These are phyloP conservation scores for Sphaerophoria taeniata DNA, from an alignment of 2,888 invertebrate species.

Conservation along the genomic window DNA sequence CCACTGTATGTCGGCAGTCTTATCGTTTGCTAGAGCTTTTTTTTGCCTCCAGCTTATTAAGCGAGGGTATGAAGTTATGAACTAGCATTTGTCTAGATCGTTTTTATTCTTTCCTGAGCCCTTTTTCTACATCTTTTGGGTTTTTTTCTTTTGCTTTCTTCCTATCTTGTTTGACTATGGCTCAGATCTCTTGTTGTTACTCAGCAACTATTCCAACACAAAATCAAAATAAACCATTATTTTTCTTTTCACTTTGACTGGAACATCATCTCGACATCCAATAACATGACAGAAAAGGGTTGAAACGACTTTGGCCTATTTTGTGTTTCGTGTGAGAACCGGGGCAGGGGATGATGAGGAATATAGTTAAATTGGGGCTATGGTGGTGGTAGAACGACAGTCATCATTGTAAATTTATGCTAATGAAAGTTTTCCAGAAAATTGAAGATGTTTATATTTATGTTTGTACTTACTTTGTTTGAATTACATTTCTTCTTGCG, in stretches of 20 bases:
- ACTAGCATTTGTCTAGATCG: constrained; percentile 59
- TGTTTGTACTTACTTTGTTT: constrained; percentile 42
- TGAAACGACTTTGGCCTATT: constrained; percentile 41
- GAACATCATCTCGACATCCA: constrained; percentile 45
- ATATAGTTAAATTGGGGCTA: constrained; percentile 38
- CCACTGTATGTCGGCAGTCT: background rate
- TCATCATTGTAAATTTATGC: constrained; percentile 73
- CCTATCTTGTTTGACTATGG: constrained; percentile 37
- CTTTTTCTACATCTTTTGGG: constrained; percentile 1
- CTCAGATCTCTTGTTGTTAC: constrained; percentile 23
- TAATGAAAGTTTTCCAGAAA: constrained; percentile 72
- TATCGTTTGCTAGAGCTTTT: background rate
- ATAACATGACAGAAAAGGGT: constrained; percentile 54
- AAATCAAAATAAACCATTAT: constrained; percentile 56
- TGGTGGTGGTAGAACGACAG: constrained; percentile 55
- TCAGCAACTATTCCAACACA: background rate
- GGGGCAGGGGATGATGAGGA: too few species aligned
- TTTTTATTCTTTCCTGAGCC: constrained; percentile 33
- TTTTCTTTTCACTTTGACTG: constrained; percentile 25
- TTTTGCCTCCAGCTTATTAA: constrained; percentile 2
- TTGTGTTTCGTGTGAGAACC: background rate
- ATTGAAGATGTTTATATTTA: constrained; percentile 58
- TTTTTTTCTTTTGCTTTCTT: constrained; percentile 5
- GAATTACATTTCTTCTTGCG: constrained; percentile 46
- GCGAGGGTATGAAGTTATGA: background rate